Evolutionary conservation across 2,888 invertebrate genomes (phyloP), one percentile per base, ranked within the genome.

Genomic region (Sceliomorpha sp.): DNA sequence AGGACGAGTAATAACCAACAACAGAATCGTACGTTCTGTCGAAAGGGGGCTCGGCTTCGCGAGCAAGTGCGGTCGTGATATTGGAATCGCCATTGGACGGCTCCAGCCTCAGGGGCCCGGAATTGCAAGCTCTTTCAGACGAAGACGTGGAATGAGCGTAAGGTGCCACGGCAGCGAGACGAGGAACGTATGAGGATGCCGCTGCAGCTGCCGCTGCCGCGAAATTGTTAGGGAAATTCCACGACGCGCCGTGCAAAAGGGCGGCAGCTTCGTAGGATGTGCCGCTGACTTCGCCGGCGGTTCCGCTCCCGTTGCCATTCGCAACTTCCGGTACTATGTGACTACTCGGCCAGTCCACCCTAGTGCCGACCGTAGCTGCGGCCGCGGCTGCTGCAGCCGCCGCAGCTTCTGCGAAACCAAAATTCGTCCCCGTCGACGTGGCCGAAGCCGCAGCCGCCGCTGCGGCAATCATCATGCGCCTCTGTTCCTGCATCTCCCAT

Each of bases 381-480:
- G 80, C 9, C 83, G 87, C 50, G 85, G 72, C 85, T 37, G 89
- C 88, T 1, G 89, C 89, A 20, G 91, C 89, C 5, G 90, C 70
- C 4, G 88, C 45, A 88, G 88, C 72, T 88, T 89, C 9, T 90
- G 90, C 40, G 70, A 59, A 48, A 40, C 68, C 60, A 10, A 63
- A 56, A 20, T 34, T 63, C 31, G 32, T 17, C 12, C 50, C 50
- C 31, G 29, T 63, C 10, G 70, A 44, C 31, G 29, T 63, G 10
- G 70, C 71, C 72, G 89, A 88, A 70, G 89, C 81, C 53, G 89
- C 88, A 67, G 88, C 81, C 81, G 87, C 20, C 14, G 76, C 72
- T 1, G 75, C 74, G 39, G 81, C 79, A 8, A 83, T 77, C 48
- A 85, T 84, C 83, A 88, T 85, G 67, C 87, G 80, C 39, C 88